Evolutionary conservation across 2,888 invertebrate species (phyloP), one percentile per base, ranked within the genome.

Genomic region (Drosophila silvestris): DNA sequence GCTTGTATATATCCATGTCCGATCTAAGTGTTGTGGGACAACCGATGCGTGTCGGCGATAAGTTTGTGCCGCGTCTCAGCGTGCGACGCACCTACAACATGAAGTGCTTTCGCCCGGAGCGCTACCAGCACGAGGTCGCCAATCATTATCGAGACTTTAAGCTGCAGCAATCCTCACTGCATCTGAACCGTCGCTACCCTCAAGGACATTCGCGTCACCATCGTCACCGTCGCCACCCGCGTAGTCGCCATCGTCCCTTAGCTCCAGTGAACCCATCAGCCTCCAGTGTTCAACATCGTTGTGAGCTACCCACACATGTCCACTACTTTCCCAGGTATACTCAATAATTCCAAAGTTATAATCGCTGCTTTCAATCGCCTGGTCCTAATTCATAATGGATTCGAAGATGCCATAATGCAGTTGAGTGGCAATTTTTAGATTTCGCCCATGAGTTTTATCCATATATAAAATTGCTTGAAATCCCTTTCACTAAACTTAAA

Each of bases 91-190:
- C 88, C 44, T 92, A 83, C 56, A 80, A 91, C 63, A 77, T 76
- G 41, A 79, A 77, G 28, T 79, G 72, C 62, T 91, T 91, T 70
- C 84, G 74, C 2, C 61, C 60, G 47, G 82, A 74, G 10, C 77
- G 70, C 39, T 89, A 91, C 68, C 81, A 85, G 41, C 93, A 92
- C 62, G 92, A 93, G 68, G 88, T 93, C 56, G 93, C 91, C n/a
- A 93, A 93, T 85, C 90, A 93, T 83, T 93, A 92, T 87, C 88
- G 92, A 6, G 92, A 92, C 76, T 91, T 82, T 50, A 91, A 92
- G 79, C 71, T 86, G 78, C 81, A 77, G n/a, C 78, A 78, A 47
- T 58, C 73, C 22, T n/a, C 63, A 14, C 28, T 52, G 59, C 71
- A 60, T 33, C 70, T 59, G 19, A 58, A 65, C 9, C 76, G 76